phyloP scores from a whole-genome alignment of 2,113 vertebrate species.

The Peucedramus taeniatus region DNA sequence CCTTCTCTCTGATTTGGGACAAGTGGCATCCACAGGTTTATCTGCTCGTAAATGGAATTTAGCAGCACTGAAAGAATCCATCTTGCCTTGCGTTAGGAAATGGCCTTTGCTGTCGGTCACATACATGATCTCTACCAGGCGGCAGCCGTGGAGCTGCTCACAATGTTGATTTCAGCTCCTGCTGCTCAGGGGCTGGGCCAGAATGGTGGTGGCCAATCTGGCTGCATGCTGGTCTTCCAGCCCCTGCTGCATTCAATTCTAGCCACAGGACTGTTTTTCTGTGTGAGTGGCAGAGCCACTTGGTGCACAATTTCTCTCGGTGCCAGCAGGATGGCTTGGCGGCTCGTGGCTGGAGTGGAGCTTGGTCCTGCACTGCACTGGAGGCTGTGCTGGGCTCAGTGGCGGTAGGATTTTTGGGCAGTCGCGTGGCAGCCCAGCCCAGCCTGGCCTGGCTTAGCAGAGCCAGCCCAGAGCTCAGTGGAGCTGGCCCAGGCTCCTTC shows the following conservation, averaged over 20 bases:
- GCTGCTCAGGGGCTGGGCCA: neutral
- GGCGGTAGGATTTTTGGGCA: too few species aligned
- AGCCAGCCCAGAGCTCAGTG: neutral
- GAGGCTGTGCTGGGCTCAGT: too few species aligned
- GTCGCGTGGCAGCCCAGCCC: neutral
- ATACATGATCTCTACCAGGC: too few species aligned
- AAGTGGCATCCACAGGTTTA: rapidly evolving
- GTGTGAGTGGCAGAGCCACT: rapidly evolving
- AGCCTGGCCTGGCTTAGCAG: neutral
- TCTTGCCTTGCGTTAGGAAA: neutral
- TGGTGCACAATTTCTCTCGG: rapidly evolving
- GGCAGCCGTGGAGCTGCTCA: rapidly evolving
- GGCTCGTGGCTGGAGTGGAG: rapidly evolving
- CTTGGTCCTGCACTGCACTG: neutral
- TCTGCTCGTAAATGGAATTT: neutral
- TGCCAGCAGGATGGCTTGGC: rapidly evolving
- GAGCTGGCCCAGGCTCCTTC: neutral
- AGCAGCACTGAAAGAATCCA: neutral
- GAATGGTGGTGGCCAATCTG: neutral
- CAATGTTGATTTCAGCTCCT: neutral
- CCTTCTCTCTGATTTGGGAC: rapidly evolving
- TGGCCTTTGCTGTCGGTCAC: neutral
- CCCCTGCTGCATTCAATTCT: neutral
- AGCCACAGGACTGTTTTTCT: neutral
- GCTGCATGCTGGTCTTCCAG: rapidly evolving